A percentile compares a stretch with the other conserved stretches of the same genome.
phyloP scores from a whole-genome alignment of 1,140 invertebrate genomes.

The Apocrypta bakeri region DNA sequence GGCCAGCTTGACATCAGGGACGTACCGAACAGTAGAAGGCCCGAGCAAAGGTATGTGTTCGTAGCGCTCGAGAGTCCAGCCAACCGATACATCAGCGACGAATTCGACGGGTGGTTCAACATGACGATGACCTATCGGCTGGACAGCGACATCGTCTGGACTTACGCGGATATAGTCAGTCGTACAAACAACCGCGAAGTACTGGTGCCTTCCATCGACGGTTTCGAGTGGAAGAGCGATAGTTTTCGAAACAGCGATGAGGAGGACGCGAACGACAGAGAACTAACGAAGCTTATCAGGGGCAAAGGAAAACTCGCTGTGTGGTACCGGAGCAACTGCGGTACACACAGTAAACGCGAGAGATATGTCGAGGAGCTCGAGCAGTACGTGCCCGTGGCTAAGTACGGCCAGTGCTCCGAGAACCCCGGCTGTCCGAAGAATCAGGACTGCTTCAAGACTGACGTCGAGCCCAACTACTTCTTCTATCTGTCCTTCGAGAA shows the following conservation, averaged over 20 bases:
- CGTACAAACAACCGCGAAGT: slow-evolving; percentile 55
- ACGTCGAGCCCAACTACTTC: slow-evolving; percentile 75
- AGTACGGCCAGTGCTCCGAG: slow-evolving; percentile 80
- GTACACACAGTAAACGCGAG: slow-evolving; percentile 73
- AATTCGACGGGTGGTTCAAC: slow-evolving; percentile 73
- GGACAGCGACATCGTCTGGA: slow-evolving; percentile 79
- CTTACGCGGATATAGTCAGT: slow-evolving; percentile 69
- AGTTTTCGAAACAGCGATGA: background rate
- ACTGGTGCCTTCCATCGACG: slow-evolving; percentile 1
- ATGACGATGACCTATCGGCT: slow-evolving; percentile 80
- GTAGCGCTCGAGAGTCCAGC: slow-evolving; percentile 63
- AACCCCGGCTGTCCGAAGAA: slow-evolving; percentile 60
- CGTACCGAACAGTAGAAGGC: slow-evolving; percentile 50
- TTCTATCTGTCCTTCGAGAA: slow-evolving; percentile 85
- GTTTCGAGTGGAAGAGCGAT: background rate
- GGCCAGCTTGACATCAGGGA: slow-evolving; percentile 50
- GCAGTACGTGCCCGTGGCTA: slow-evolving; percentile 77
- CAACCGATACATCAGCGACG: slow-evolving; percentile 54
- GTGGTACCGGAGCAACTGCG: slow-evolving; percentile 82
- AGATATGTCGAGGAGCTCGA: slow-evolving; percentile 76
- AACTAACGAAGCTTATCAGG: slow-evolving; percentile 22
- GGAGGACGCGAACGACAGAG: slow-evolving; percentile 38
- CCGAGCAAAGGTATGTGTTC: slow-evolving; percentile 61
- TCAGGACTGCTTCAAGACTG: slow-evolving; percentile 67
- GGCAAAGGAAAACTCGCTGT: slow-evolving; percentile 72